Base-by-base conservation (phyloP, 2,113 vertebrate genomes). In the Thryonomys swinderianus region DNA sequence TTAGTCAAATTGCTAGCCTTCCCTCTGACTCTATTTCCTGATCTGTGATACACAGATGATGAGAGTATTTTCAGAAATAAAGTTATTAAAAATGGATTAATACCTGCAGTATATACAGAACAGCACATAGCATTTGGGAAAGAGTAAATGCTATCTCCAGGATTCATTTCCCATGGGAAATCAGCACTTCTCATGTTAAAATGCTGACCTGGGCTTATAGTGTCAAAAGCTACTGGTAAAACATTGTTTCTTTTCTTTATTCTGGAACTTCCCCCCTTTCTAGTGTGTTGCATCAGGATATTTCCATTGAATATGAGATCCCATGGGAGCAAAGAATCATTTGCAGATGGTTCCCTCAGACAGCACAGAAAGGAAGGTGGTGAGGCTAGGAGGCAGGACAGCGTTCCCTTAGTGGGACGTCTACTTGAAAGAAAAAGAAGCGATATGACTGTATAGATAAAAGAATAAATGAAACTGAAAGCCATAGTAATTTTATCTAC, bases 381-480 rank as follows among this genome's bases (percentile, higher is more conserved):
- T 69, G 53, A 57, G 42, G 21, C 55, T 27, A 8, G 66, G 21
- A 66, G 40, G 27, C 40, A 61, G 11, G 7, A 37, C 59, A 34
- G 51, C 82, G 40, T 62, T 66, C 94, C 45, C 93, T 64, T 73
- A 86, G 66, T 13, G 83, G 69, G 78, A 62, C 27, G 69, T 34
- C 23, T 59, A 42, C 53, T 64, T 34, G 69, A 76, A 95, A 64
- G 21, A 37, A 34, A 81, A n/a, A 42, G 51, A n/a, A 42, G 51
- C 90, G 93, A 64, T 13, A 76, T 37, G 59, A 81, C 51, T 92
- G 27, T 93, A 42, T 13, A 42, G 25, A 62, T 37, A 40, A 74
- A 94, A 78, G 42, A 78, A 94, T 64, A 69, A 89, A 93, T 84
- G 73, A 83, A 78, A 95, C n/a, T 95, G 40, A 90, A 88, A 91